Conservation (phyloP, 2,888 invertebrate species). For the Drosophila putrida region DNA sequence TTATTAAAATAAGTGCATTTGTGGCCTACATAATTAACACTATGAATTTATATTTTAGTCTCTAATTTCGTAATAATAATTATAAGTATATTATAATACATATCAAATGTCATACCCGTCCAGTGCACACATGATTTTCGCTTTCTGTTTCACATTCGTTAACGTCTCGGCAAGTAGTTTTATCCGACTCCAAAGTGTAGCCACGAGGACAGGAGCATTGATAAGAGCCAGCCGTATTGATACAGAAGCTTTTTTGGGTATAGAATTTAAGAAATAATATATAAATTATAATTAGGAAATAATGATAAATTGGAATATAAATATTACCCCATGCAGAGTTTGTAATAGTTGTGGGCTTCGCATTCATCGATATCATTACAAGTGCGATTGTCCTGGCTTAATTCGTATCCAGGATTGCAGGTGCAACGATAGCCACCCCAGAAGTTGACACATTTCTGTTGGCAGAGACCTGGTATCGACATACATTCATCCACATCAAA, state of each 20-base stretch:
- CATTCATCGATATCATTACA: slow-evolving; percentile 94
- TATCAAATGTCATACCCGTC: slow-evolving; percentile 83
- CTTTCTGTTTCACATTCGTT: slow-evolving; percentile 88
- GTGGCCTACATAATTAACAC: too few relatives aligned
- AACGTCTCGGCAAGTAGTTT: slow-evolving; percentile 93
- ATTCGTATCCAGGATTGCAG: slow-evolving; percentile 93
- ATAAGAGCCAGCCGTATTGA: slow-evolving; percentile 95
- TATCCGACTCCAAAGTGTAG: slow-evolving; percentile 91
- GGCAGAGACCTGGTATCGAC: slow-evolving; percentile 88
- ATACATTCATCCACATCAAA: slow-evolving; percentile 91
- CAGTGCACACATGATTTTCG: slow-evolving; percentile 85
- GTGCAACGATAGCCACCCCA: slow-evolving; percentile 96
- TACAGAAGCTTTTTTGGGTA: slow-evolving; percentile 87
- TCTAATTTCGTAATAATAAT: too few relatives aligned
- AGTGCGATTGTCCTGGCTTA: slow-evolving; percentile 89
- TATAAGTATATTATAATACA: too few relatives aligned
- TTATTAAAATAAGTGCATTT: too few relatives aligned
- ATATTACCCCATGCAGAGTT: slow-evolving; percentile 89
- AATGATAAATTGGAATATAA: too few relatives aligned
- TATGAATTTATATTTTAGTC: too few relatives aligned
- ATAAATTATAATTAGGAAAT: neutral
- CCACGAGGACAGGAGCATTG: slow-evolving; percentile 92
- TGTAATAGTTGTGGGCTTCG: slow-evolving; percentile 89
- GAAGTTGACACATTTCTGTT: slow-evolving; percentile 95
- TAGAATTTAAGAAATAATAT: neutral